These are phyloP conservation scores for Tetropium fuscum DNA, from an alignment of 2,888 invertebrate genomes.

Conservation along the genomic window DNA sequence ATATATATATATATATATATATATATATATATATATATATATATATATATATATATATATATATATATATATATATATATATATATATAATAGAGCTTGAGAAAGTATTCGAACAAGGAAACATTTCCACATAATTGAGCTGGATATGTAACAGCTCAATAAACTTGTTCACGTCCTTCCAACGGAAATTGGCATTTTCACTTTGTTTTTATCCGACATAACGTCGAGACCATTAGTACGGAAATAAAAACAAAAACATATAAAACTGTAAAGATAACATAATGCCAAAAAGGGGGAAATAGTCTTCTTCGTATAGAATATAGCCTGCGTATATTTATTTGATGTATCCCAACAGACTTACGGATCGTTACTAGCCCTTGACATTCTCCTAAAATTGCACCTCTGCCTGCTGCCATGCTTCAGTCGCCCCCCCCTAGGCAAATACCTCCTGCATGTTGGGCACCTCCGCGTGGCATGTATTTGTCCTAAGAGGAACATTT, in stretches of 20 bases:
- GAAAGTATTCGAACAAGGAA: neutral
- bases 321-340: slow-evolving; percentile 18
- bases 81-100: too few relatives aligned
- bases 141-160: neutral
- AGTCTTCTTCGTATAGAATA: slow-evolving; percentile 15
- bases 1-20: too few relatives aligned
- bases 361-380: slow-evolving; percentile 15
- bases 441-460: slow-evolving; percentile 29
- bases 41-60: too few relatives aligned
- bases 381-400: slow-evolving; percentile 19
- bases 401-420: slow-evolving; percentile 8
- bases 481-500: slow-evolving; percentile 19
- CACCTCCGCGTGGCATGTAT: slow-evolving; percentile 18
- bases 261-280: slow-evolving; percentile 13
- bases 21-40: too few relatives aligned
- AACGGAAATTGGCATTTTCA: slow-evolving; percentile 16
- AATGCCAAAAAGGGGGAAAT: slow-evolving; percentile 10
- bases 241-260: slow-evolving; percentile 12
- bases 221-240: slow-evolving; percentile 10
- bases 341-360: slow-evolving; percentile 21
- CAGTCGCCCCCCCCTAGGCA: slow-evolving; percentile 21
- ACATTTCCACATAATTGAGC: neutral
- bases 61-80: too few relatives aligned
- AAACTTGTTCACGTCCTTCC: slow-evolving; percentile 6
- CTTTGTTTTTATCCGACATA: slow-evolving; percentile 10